Conservation (phyloP, 2,888 invertebrate species). For the Rotaria macrura region DNA sequence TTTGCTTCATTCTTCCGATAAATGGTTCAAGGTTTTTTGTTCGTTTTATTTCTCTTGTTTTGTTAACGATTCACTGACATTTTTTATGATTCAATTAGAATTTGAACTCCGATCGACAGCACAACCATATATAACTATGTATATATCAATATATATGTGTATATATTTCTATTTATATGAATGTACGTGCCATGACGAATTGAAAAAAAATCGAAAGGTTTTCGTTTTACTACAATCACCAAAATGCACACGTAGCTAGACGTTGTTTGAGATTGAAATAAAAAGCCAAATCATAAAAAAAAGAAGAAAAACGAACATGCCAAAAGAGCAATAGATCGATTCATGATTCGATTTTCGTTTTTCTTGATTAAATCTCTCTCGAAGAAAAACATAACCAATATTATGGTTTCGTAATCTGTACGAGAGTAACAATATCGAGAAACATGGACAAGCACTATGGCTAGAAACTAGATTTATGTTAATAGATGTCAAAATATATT, state of each 20-base stretch:
- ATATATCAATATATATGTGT: too few relatives aligned
- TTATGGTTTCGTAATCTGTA: neutral
- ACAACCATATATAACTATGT: too few relatives aligned
- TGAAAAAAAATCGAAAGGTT: neutral
- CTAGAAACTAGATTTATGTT: neutral
- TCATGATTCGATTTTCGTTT: neutral
- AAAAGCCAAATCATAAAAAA: constrained; percentile 1
- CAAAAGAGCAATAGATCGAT: neutral
- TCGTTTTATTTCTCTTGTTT: neutral
- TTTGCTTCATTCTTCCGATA: neutral
- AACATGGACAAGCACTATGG: neutral
- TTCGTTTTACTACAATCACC: neutral
- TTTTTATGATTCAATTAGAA: neutral
- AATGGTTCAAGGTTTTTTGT: neutral
- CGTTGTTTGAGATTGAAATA: neutral
- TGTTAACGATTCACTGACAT: neutral
- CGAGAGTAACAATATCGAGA: neutral
- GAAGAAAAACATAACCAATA: neutral
- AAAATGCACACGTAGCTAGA: neutral
- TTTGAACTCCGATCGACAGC: neutral
- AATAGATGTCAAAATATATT: neutral
- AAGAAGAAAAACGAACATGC: neutral
- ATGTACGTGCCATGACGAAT: neutral
- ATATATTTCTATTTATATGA: neutral
- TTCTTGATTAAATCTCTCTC: neutral